Evolutionary conservation across 2,888 invertebrate species (phyloP), one percentile per base, ranked within the genome.

Genomic region (Mimachlamys varia): DNA sequence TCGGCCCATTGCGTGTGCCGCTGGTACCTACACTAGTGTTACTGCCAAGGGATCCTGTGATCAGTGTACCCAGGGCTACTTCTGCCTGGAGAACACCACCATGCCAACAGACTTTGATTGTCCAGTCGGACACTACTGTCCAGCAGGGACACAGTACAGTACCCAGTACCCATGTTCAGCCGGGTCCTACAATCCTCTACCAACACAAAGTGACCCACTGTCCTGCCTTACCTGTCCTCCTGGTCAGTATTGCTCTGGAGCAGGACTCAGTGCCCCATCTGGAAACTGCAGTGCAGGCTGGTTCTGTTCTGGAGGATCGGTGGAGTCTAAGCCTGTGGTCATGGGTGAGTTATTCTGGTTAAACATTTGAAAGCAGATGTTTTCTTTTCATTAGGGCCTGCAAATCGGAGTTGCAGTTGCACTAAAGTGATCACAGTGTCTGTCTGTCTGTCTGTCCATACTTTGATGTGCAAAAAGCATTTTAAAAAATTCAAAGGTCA

Each of bases 251-350:
- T 96, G 96, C 91, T 92, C 92, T n/a, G 94, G 94, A 13, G 53
- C 91, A 0, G 96, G 95, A 13, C 92, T 94, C 13, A 91, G 91
- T 37, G 50, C 90, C 17, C 95, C 94, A 5, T 93, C 94, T 37
- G 96, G 94, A 1, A 94, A 95, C 92, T 96, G 96, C 92, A 93
- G 93, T 58, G 94, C 93, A 19, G 96, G 96, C 7, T 96, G 95
- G 95, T 96, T 95, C 94, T 96, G 96, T 92, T 94, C 95, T n/a
- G 96, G 95, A 44, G 95, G 95, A 2, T 95, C 96, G 13, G 91
- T 90, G 10, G 91, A 93, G 22, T 88, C 93, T 87, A 93, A 94
- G 91, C 96, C 96, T 10, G 90, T 94, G 7, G 93, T 95, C 17
- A 53, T 93, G 27, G 96, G 96, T 96, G 92, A 93, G 91, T 58